A percentile compares a stretch with the other conserved stretches of the same genome.
phyloP scores from a whole-genome alignment of 2,888 invertebrate species.

The Choristoneura rosaceana region DNA sequence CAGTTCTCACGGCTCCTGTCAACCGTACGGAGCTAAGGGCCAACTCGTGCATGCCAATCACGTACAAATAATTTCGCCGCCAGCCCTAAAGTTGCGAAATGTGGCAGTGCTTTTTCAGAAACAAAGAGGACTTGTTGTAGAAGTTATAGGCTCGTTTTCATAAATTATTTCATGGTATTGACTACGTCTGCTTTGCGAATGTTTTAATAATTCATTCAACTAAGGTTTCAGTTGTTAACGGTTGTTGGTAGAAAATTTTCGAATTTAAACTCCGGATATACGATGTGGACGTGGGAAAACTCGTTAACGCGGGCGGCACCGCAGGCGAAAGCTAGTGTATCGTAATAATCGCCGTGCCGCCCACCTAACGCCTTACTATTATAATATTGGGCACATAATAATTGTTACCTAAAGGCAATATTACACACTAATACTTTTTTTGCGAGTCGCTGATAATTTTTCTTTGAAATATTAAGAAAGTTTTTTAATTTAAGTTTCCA shows the following conservation, averaged over 20 bases:
- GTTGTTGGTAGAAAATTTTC: too few species aligned
- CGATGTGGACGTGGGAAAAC: not conserved
- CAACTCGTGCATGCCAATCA: slow-evolving; percentile 68
- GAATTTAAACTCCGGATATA: not conserved
- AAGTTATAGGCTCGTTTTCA: not conserved
- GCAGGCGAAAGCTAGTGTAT: not conserved
- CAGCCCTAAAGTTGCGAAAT: slow-evolving; percentile 42
- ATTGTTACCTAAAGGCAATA: too few species aligned
- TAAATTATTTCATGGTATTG: not conserved
- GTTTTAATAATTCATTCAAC: not conserved
- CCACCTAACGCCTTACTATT: not conserved
- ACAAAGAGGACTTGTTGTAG: slow-evolving; percentile 23
- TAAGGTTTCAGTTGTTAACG: too few species aligned
- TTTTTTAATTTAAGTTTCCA: too few species aligned
- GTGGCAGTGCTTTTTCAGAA: slow-evolving; percentile 30
- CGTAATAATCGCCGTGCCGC: not conserved
- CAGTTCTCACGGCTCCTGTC: slow-evolving; percentile 65
- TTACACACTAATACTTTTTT: too few species aligned
- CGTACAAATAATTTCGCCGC: slow-evolving; percentile 51
- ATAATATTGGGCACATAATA: too few species aligned
- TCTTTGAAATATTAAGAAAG: too few species aligned
- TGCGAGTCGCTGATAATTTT: too few species aligned
- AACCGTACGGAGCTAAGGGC: slow-evolving; percentile 53
- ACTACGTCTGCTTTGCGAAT: not conserved
- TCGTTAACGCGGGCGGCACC: not conserved